Base-by-base conservation (phyloP, 2,113 vertebrate species). In the Todiramphus saurophagus region DNA sequence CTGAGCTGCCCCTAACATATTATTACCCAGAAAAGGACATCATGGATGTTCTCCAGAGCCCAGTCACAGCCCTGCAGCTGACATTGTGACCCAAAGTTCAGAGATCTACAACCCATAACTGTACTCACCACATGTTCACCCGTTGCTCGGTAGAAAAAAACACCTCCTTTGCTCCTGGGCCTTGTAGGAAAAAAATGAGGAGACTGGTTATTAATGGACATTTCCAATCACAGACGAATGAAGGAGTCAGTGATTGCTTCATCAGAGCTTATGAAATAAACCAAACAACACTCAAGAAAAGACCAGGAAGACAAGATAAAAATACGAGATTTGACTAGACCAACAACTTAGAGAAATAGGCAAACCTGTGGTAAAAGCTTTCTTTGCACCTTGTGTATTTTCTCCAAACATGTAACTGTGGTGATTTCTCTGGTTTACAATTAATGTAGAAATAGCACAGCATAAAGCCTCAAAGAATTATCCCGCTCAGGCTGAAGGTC, bases 71-170 rank as follows among this genome's bases (percentile, higher is more conserved):
- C 13, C 28, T 67, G 37, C 5, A 63, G 46, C 9, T 67, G 64
- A 63, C 3, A 1, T 8, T 63, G 41, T 82, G 24, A 35, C 24
- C 31, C 28, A 35, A 51, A 81, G 44, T 69, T 80, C 63, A 70
- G 51, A 4, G 24, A 8, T 20, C 37, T 39, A 31, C 33, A 51
- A 18, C 55, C 33, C 43, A 63, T 23, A 75, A 6, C 17, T 3
- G 1, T 35, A 35, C 12, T 81, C 11, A 46, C 18, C 6, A 3
- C 0, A 1, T 10, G 7, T 43, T 58, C 33, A 67, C 15, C 18
- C 7, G 2, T 27, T 66, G 5, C 27, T 75, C 70, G 24, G 59
- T 77, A 35, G 13, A 89, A 37, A 37, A 64, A 46, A 73, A 14
- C 9, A 62, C 9, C 8, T 31, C 5, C 24, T 66, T 80, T 92